Percentiles rank a stretch among this genome's conserved stretches.
Conservation (phyloP, 1,140 invertebrate genomes). For the Musca vetustissima region DNA sequence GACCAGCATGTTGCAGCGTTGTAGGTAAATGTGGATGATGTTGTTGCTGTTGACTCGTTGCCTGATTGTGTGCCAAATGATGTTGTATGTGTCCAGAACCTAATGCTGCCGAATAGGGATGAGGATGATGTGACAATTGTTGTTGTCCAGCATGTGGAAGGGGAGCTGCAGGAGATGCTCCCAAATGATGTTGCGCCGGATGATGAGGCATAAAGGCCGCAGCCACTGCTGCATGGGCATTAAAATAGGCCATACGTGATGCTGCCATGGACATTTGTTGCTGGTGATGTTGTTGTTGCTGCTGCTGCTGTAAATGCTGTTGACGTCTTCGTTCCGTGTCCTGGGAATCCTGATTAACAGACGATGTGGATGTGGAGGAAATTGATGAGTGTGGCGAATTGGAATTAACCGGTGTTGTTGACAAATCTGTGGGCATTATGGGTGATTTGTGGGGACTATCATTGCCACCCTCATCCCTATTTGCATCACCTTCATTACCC, state of each 20-base stretch:
- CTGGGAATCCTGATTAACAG: constrained; percentile 1
- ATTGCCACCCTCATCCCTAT: no score
- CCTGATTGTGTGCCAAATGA: constrained; percentile 40
- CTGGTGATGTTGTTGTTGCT: constrained; percentile 55
- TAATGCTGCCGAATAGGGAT: constrained; percentile 7
- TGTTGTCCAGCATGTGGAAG: constrained; percentile 33
- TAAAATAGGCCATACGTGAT: constrained; percentile 81
- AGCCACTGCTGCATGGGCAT: constrained; percentile 84
- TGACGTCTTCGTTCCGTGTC: constrained; percentile 20
- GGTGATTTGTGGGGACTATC: no score
- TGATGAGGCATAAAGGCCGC: constrained; percentile 79
- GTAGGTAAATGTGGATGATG: constrained; percentile 31
- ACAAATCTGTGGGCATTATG: constrained; percentile 23
- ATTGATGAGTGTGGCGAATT: background rate
- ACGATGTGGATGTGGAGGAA: constrained; percentile 1
- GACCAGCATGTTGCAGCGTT: background rate
- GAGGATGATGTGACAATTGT: constrained; percentile 26
- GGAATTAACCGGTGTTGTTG: constrained; percentile 18
- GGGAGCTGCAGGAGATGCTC: background rate
- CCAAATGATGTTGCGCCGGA: background rate
- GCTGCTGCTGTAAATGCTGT: constrained; percentile 30
- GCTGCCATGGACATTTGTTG: constrained; percentile 70
- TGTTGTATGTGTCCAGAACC: constrained; percentile 28
- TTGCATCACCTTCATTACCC: no score
- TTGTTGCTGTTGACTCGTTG: constrained; percentile 30